Evolutionary conservation across 2,113 vertebrate species (phyloP), one percentile per base, ranked within the genome.

Genomic region (Caloenas nicobarica): DNA sequence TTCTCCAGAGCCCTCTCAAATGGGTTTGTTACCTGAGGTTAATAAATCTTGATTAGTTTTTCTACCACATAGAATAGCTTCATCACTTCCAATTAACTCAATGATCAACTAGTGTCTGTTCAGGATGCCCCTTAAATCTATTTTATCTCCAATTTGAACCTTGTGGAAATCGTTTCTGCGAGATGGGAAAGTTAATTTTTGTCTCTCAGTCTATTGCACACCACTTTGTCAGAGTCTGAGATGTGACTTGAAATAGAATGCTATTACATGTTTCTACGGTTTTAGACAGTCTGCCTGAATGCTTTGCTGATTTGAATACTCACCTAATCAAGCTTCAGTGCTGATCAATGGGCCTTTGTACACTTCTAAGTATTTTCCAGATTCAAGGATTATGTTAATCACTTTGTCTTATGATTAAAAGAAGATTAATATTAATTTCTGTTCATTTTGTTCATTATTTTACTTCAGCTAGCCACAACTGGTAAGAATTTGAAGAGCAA

Each of bases 21-120:
- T 9, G 16, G 22, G 40, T 84, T 91, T 93, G 38, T 76, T 91
- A 88, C 57, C 86, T 72, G 28, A 57, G 24, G 44, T 86, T 97
- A 96, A 92, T 95, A 96, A 94, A 92, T 86, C 86, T 86, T 93
- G 57, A 88, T 96, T 81, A 89, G 56, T 69, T 95, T 90, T 92
- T 60, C 65, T 84, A 61, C 44, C 14, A 76, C 48, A 81, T 84
- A 71, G 64, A 78, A 84, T 38, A 69, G 34, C n/a, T 93, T 93
- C 69, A 94, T 88, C 88, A 81, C 57, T 90, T 86, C 72, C 69
- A 81, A 71, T 95, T 96, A 94, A 74, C 33, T 57, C 82, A 81
- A 57, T 79, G 72, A 86, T 86, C 69, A 83, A 64, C 60, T 64
- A 74, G 3, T 42, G 26, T 60, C 85, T 80, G 36, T 46, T 91